Percentiles rank a stretch among this genome's conserved stretches.
Evolutionary conservation across 2,888 invertebrate species (phyloP).

Genomic region (Phlogophora meticulosa): DNA sequence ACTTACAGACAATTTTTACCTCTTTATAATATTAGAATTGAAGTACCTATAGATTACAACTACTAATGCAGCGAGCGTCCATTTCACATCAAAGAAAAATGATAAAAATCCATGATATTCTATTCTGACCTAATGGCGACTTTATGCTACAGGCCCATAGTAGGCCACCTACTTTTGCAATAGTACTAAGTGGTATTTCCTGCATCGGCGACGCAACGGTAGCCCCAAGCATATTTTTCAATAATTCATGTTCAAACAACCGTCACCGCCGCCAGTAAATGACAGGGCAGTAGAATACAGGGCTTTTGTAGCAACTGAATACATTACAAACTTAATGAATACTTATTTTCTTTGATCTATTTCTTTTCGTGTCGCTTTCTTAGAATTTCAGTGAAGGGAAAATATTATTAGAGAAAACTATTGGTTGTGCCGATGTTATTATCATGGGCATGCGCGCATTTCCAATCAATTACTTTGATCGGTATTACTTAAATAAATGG

Average conservation of each 20-base stretch:
- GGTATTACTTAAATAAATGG: not conserved
- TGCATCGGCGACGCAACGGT: not conserved
- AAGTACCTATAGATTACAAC: not conserved
- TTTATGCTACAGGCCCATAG: not conserved
- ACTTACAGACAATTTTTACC: no score
- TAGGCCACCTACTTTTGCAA: not conserved
- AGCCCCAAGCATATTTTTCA: slow-evolving; percentile 45
- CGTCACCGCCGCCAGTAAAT: slow-evolving; percentile 46
- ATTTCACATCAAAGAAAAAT: no score
- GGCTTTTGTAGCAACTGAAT: slow-evolving; percentile 53
- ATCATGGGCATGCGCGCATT: not conserved
- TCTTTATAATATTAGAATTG: no score
- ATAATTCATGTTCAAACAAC: slow-evolving; percentile 54
- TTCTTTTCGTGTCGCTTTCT: slow-evolving; percentile 60
- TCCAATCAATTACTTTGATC: slow-evolving; percentile 6
- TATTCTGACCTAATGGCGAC: not conserved
- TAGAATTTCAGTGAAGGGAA: slow-evolving; percentile 47
- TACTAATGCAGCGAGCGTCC: not conserved
- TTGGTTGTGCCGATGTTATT: slow-evolving; percentile 12
- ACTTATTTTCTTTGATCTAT: slow-evolving; percentile 58
- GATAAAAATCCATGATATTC: no score
- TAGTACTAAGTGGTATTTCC: slow-evolving; percentile 13
- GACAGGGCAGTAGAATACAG: slow-evolving; percentile 43
- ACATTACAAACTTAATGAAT: slow-evolving; percentile 59
- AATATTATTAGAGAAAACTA: slow-evolving; percentile 41